These are phyloP conservation scores for Proisotoma minuta DNA, from an alignment of 2,888 invertebrate species.

Conservation along the genomic window DNA sequence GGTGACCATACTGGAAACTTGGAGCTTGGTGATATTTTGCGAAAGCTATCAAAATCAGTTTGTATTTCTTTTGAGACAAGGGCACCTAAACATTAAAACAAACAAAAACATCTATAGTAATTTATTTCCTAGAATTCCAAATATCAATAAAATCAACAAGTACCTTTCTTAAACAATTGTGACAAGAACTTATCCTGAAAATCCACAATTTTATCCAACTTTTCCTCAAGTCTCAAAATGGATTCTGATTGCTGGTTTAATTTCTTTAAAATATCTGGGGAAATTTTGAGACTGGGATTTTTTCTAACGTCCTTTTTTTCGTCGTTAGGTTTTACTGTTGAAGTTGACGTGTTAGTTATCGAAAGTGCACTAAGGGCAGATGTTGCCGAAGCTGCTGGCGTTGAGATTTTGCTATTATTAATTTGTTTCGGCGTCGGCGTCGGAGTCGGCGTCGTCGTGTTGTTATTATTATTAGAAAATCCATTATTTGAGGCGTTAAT, in stretches of 20 bases:
- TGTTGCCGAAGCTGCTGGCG: background rate
- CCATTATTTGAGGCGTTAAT: too few species aligned
- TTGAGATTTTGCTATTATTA: background rate
- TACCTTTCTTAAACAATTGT: slow-evolving; percentile 10
- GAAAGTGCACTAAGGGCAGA: background rate
- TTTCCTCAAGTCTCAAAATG: slow-evolving; percentile 16
- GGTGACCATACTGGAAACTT: too few species aligned
- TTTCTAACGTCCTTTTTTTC: background rate
- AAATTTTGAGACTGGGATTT: background rate
- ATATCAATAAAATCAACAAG: too few species aligned
- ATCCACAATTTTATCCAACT: slow-evolving; percentile 22
- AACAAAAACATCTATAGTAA: too few species aligned
- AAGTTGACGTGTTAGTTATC: background rate
- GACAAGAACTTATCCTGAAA: slow-evolving; percentile 29
- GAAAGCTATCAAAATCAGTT: too few species aligned
- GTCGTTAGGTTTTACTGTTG: background rate
- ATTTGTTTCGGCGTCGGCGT: background rate
- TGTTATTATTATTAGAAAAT: too few species aligned
- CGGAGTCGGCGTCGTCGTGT: background rate
- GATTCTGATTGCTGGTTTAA: background rate
- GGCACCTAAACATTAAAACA: slow-evolving; percentile 1
- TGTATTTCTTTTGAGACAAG: slow-evolving; percentile 19
- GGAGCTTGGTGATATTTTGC: too few species aligned
- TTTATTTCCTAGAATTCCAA: too few species aligned
- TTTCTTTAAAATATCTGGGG: background rate